Evolutionary conservation across 2,113 vertebrate genomes (phyloP).

Genomic region (Oryzias woworae): DNA sequence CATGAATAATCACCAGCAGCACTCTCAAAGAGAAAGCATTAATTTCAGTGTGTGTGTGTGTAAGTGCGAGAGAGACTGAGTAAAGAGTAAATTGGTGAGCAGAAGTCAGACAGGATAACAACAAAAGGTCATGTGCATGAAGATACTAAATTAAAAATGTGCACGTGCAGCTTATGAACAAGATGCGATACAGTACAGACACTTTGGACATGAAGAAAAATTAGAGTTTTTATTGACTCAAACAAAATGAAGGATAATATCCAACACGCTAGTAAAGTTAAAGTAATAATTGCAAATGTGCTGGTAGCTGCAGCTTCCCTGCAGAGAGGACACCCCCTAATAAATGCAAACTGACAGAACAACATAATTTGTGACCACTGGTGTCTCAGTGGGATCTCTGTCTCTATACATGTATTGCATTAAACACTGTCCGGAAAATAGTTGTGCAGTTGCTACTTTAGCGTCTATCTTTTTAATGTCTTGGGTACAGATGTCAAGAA

Average conservation of each 20-base stretch:
- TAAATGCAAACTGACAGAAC: slow-evolving; percentile 27
- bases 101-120: slow-evolving; percentile 13
- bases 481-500: not conserved
- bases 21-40: slow-evolving; percentile 35
- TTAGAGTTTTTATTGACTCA: too few species aligned
- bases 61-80: slow-evolving; percentile 2
- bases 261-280: slow-evolving; percentile 13
- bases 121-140: not conserved
- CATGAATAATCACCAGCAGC: slow-evolving; percentile 68
- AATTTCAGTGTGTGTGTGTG: slow-evolving; percentile 10
- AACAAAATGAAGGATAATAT: too few species aligned
- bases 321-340: slow-evolving; percentile 35
- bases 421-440: slow-evolving; percentile 19
- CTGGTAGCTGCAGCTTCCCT: slow-evolving; percentile 36
- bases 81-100: slow-evolving; percentile 20
- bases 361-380: slow-evolving; percentile 44
- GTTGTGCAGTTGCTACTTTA: not conserved
- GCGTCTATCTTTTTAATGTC: not conserved
- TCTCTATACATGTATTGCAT: slow-evolving; percentile 7
- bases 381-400: slow-evolving; percentile 31
- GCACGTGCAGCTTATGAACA: slow-evolving; percentile 13
- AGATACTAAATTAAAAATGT: slow-evolving; percentile 16
- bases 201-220: too few species aligned
- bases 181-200: not conserved
- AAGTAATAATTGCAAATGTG: slow-evolving; percentile 30